Conservation (phyloP, 2,113 vertebrate species). For the Muntiacus muntjak region DNA sequence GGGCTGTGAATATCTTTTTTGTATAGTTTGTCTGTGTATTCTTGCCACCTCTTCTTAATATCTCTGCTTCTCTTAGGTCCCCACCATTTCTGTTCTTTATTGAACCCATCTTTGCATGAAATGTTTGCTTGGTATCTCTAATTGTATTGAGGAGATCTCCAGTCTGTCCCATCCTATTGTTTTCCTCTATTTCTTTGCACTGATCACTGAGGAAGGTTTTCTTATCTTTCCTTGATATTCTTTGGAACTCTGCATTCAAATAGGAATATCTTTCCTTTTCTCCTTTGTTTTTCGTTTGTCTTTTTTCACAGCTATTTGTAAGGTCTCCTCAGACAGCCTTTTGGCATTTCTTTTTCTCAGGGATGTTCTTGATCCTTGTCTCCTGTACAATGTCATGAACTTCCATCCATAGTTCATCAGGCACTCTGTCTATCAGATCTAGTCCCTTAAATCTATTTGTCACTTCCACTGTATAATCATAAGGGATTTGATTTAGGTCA, state of each 20-base stretch:
- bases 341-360: not conserved
- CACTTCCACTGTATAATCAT: not conserved
- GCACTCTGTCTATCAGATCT: not conserved
- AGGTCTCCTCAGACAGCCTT: not conserved
- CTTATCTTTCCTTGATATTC: not conserved
- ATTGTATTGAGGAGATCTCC: not conserved
- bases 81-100: not conserved
- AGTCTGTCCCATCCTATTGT: not conserved
- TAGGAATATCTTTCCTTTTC: not conserved
- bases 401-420: not conserved
- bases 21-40: not conserved
- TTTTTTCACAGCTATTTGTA: not conserved
- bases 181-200: not conserved
- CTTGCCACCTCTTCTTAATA: not conserved
- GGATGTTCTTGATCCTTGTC: not conserved
- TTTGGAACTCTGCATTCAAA: not conserved
- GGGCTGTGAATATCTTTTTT: not conserved
- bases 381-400: not conserved
- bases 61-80: not conserved
- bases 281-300: rapidly evolving
- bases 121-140: not conserved
- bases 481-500: not conserved
- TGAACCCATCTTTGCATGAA: not conserved
- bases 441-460: not conserved
- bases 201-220: not conserved